Evolutionary conservation across 2,888 invertebrate species (phyloP).

Genomic region (Aleiodes testaceus): DNA sequence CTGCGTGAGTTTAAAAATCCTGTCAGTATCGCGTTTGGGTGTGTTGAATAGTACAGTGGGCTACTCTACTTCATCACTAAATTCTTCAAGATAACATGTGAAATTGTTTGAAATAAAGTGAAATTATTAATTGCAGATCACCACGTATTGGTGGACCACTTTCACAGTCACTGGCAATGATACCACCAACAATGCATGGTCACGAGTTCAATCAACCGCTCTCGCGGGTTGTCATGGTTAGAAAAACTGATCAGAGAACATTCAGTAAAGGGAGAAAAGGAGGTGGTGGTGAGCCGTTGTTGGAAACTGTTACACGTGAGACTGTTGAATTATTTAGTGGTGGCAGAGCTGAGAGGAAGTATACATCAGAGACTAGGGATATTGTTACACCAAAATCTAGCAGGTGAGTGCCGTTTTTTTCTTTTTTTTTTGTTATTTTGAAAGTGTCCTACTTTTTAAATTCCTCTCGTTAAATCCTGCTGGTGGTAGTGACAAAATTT

Average conservation of each 20-base stretch:
- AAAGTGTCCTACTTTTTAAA: neutral
- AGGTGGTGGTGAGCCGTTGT: constrained; percentile 79
- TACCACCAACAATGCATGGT: constrained; percentile 72
- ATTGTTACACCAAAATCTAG: constrained; percentile 71
- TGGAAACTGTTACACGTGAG: constrained; percentile 79
- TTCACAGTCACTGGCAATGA: constrained; percentile 70
- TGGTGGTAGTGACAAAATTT: too few species aligned
- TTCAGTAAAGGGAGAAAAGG: constrained; percentile 77
- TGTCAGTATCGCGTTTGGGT: constrained; percentile 4
- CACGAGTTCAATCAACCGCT: constrained; percentile 73
- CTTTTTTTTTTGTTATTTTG: neutral
- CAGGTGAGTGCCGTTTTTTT: too few species aligned
- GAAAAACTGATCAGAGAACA: constrained; percentile 80
- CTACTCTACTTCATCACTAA: neutral
- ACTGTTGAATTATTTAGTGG: constrained; percentile 80
- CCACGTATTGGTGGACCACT: constrained; percentile 70
- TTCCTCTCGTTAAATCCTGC: neutral
- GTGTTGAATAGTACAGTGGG: neutral
- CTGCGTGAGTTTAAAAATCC: constrained; percentile 3
- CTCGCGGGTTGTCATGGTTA: constrained; percentile 80
- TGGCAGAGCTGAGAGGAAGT: constrained; percentile 78
- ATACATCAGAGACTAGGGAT: constrained; percentile 78
- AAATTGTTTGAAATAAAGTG: constrained; percentile 9
- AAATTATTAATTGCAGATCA: constrained; percentile 59
- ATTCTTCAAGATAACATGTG: neutral